Evolutionary conservation across 30 jellyfish, hydroid and myxozoan genomes (phyloP).

Genomic region (Aurelia aurita complex sp. Pacific): DNA sequence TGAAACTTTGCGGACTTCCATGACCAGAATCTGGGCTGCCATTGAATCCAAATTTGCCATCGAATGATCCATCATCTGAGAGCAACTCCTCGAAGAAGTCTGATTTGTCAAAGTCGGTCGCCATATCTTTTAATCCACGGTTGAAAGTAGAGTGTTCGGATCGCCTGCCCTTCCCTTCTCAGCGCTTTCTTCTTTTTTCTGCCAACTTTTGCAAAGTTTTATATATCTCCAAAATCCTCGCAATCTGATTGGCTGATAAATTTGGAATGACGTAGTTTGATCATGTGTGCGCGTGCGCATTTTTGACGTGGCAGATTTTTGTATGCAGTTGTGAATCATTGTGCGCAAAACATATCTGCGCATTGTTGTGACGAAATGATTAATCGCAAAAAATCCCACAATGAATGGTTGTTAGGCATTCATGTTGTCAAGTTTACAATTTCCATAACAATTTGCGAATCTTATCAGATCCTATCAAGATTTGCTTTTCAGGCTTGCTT

Average conservation of each 20-base stretch:
- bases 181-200: no score
- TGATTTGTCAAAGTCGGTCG: conserved; percentile 40
- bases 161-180: not conserved
- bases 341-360: conserved; percentile 57
- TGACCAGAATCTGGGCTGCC: conserved; percentile 91
- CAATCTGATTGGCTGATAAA: conserved; percentile 47
- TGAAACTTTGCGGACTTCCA: conserved; percentile 85
- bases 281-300: conserved; percentile 39
- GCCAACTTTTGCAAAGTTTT: no score
- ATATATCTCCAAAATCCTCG: not conserved
- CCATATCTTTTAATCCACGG: conserved; percentile 1
- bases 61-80: conserved; percentile 57
- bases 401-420: not conserved
- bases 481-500: no score
- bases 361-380: not conserved
- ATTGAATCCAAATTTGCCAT: conserved; percentile 29
- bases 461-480: no score
- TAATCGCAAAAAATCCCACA: not conserved
- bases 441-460: not conserved
- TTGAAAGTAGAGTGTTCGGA: no score
- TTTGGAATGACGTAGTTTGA: conserved; percentile 12
- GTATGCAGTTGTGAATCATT: conserved; percentile 54
- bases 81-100: conserved; percentile 67
- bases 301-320: conserved; percentile 70
- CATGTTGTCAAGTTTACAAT: not conserved